These are phyloP conservation scores for Acrocephalus arundinaceus DNA, from an alignment of 2,113 vertebrate species.

Conservation along the genomic window DNA sequence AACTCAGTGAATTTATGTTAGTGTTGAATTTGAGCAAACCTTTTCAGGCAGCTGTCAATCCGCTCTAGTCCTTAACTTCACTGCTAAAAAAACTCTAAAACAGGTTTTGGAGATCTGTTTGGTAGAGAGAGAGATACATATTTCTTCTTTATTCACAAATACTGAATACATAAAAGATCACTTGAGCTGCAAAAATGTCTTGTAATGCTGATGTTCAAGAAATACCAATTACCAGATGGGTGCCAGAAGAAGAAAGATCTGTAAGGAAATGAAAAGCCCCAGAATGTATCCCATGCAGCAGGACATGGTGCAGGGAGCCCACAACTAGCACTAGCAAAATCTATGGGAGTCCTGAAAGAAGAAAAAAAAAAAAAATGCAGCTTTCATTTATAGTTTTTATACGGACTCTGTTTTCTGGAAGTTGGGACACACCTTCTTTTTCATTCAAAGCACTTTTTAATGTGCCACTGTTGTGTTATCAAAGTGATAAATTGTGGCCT, in stretches of 20 bases:
- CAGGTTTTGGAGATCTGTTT: not conserved
- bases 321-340: not conserved
- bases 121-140: not conserved
- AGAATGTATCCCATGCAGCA: not conserved
- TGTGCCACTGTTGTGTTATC: not conserved
- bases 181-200: not conserved
- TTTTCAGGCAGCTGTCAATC: not conserved
- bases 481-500: not conserved
- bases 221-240: not conserved
- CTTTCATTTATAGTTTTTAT: not conserved
- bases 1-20: not conserved
- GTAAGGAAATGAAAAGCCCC: accelerated
- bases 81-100: not conserved
- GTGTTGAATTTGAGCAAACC: not conserved
- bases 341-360: not conserved
- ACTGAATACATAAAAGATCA: not conserved
- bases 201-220: not conserved
- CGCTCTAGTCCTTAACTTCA: not conserved
- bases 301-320: not conserved
- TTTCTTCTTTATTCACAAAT: not conserved
- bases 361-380: not conserved
- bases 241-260: not conserved
- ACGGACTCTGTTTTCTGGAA: not conserved
- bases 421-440: not conserved
- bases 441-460: not conserved